A percentile compares a stretch with the other conserved stretches of the same genome.
These are phyloP conservation scores for Neoitamus cyanurus DNA, from an alignment of 2,888 invertebrate species.

Conservation along the genomic window DNA sequence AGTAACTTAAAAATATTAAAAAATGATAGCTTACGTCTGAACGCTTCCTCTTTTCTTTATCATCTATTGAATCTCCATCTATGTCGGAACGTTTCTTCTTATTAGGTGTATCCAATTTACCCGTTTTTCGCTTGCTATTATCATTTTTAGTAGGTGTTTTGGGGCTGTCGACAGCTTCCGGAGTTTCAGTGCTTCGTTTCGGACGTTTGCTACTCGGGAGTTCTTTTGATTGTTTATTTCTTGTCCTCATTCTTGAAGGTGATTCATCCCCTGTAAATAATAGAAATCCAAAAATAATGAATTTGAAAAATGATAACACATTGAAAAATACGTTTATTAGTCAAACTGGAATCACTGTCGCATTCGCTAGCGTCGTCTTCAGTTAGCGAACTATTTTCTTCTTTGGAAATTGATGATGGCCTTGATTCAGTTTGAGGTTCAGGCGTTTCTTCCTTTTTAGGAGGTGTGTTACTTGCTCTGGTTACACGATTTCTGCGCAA, in stretches of 20 bases:
- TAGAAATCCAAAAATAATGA: not conserved
- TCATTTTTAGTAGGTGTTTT: conserved; percentile 69
- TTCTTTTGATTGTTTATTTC: conserved; percentile 84
- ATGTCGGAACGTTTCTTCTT: conserved; percentile 69
- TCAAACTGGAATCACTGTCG: conserved; percentile 92
- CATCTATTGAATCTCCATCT: conserved; percentile 65
- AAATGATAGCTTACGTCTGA: conserved; percentile 61
- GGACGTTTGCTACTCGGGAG: conserved; percentile 69
- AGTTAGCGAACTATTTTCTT: conserved; percentile 83
- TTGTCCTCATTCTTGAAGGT: conserved; percentile 89
- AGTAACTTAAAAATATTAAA: too few relatives aligned
- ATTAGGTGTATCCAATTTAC: conserved; percentile 69
- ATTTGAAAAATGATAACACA: not conserved
- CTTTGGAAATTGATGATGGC: conserved; percentile 77
- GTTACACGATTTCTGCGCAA: conserved; percentile 89
- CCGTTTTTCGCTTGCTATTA: conserved; percentile 64
- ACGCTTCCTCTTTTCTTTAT: conserved; percentile 70
- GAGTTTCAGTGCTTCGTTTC: conserved; percentile 73
- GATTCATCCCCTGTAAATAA: conserved; percentile 72
- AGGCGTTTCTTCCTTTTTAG: conserved; percentile 78
- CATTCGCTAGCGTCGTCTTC: conserved; percentile 95
- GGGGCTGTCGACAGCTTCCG: conserved; percentile 64
- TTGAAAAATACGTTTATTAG: conserved; percentile 68
- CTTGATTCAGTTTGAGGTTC: conserved; percentile 71
- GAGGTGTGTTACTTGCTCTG: conserved; percentile 79